Percentiles rank a stretch among this genome's conserved stretches.
Conservation (phyloP, 2,888 invertebrate species). For the Hirudinaria manillensis region DNA sequence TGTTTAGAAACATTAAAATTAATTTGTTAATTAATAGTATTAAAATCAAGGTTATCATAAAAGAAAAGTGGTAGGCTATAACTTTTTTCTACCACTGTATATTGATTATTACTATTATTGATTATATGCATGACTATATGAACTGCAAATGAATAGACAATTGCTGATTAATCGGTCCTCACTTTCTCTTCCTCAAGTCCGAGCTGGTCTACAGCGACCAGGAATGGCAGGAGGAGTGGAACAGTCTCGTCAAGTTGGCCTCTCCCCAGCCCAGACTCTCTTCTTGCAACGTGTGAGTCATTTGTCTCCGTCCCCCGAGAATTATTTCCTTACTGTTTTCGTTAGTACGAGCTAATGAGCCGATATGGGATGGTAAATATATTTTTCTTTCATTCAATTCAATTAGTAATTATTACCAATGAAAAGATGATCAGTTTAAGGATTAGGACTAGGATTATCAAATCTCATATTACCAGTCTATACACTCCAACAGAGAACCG, state of each 20-base stretch:
- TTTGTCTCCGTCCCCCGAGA: not conserved
- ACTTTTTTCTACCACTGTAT: not conserved
- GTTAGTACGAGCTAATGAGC: not conserved
- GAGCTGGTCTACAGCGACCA: slow-evolving; percentile 69
- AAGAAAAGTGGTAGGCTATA: not conserved
- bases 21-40: not conserved
- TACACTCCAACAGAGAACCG: not conserved
- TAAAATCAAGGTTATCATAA: too few species aligned
- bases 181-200: slow-evolving; percentile 50
- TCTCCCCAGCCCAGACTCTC: slow-evolving; percentile 60
- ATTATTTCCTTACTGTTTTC: not conserved
- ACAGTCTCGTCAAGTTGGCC: slow-evolving; percentile 63
- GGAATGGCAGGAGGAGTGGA: slow-evolving; percentile 77
- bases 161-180: too few species aligned
- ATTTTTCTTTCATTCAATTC: not conserved
- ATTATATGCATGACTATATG: not conserved
- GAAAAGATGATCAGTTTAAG: too few species aligned
- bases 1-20: not conserved
- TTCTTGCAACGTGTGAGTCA: not conserved
- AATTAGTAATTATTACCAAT: too few species aligned
- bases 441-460: too few species aligned
- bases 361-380: not conserved
- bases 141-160: too few species aligned
- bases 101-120: not conserved
- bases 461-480: too few species aligned